Base-by-base conservation (phyloP, 2,888 invertebrate genomes). In the Coecobrya sp. region DNA sequence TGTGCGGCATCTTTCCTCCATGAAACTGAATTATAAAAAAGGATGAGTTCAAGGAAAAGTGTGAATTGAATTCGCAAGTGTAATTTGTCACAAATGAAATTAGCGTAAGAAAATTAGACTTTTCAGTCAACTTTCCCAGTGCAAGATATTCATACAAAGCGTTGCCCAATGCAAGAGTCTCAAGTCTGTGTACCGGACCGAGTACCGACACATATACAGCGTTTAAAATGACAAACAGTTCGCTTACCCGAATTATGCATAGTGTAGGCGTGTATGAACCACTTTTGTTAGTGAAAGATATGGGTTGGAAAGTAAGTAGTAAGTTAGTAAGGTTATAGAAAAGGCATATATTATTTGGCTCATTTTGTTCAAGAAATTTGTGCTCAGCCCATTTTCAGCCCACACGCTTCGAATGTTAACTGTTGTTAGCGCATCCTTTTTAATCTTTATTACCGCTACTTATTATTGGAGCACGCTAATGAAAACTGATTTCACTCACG, bases 41-140 rank as follows among this genome's bases (percentile, higher is more conserved):
- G 36, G 36, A 70, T 70, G 70, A 42, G 82, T 22, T 25, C 65
- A 25, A 36, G 70, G 30, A 8, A 70, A 85, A 27, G 85, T 85
- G 85, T 85, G 68, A 85, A 85, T 70, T 68, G 70, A 85, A 70
- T 85, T 85, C 70, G 36, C 25, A 85, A 52, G 85, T 27, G 68
- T 85, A 68, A 70, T 85, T 85, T 85, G 68, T 85, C 85, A 85
- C 85, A 85, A 85, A 85, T 85, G 68, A 85, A 85, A 85, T 85
- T 85, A 85, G 68, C 70, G 70, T 19, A 85, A 68, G 85, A 85
- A 85, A 85, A 85, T 85, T 85, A 49, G 68, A 85, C 49, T 85
- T 52, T 85, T 85, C 68, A 68, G 27, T 19, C 45, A 49, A 16
- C 52, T 52, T 16, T 52, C 52, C 52, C 13, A 52, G 13, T 10